These are phyloP conservation scores for Acanthaster planci DNA, from an alignment of 35 echinoderm and acorn worm genomes.

Conservation along the genomic window DNA sequence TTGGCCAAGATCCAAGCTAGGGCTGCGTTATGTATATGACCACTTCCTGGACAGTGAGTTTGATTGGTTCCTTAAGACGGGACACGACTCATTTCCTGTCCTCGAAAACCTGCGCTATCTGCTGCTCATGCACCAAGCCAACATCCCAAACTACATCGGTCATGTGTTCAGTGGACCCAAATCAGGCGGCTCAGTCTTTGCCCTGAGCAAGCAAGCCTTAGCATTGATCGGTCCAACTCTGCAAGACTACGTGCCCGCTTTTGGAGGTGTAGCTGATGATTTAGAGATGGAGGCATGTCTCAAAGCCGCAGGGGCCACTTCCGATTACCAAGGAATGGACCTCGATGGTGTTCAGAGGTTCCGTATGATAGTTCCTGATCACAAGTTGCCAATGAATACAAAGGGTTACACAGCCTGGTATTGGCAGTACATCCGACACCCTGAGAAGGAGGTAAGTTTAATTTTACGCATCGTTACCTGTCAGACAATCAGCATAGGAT, in stretches of 20 bases:
- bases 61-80: slow-evolving; percentile 83
- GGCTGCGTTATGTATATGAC: slow-evolving; percentile 43
- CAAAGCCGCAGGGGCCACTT: slow-evolving; percentile 26
- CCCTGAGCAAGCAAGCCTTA: slow-evolving; percentile 67
- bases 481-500: no score
- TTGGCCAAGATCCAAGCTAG: slow-evolving; percentile 56
- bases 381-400: slow-evolving; percentile 59
- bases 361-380: slow-evolving; percentile 79
- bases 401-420: slow-evolving; percentile 56
- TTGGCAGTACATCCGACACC: slow-evolving; percentile 71
- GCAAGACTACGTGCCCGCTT: not conserved
- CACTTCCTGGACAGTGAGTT: slow-evolving; percentile 48
- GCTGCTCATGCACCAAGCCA: slow-evolving; percentile 60
- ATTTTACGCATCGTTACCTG: no score
- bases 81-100: slow-evolving; percentile 59
- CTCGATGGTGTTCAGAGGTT: slow-evolving; percentile 46
- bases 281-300: slow-evolving; percentile 70
- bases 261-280: slow-evolving; percentile 68
- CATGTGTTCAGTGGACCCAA: slow-evolving; percentile 60
- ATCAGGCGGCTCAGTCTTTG: slow-evolving; percentile 43
- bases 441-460: slow-evolving; percentile 69
- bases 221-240: slow-evolving; percentile 34
- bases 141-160: slow-evolving; percentile 64
- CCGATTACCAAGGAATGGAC: slow-evolving; percentile 55
- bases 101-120: slow-evolving; percentile 82